Percentiles rank a stretch among this genome's conserved stretches.
Evolutionary conservation across 2,113 vertebrate species (phyloP).

Genomic region (Amphilophus citrinellus): DNA sequence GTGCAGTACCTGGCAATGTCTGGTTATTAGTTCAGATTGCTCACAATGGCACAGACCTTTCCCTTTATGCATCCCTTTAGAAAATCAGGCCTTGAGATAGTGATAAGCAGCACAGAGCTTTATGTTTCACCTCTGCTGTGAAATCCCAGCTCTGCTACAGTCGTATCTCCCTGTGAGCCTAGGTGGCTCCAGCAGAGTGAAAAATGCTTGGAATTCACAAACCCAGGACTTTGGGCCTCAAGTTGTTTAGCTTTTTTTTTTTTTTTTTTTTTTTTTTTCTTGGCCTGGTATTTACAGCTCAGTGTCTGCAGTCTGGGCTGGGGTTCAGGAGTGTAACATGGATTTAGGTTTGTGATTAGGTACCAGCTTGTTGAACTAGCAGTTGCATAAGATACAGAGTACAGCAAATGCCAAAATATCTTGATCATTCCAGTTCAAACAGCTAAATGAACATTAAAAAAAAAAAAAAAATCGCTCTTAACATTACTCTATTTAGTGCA

Average conservation of each 20-base stretch:
- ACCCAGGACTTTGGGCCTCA: constrained; percentile 76
- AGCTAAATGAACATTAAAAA: background rate
- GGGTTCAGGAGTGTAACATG: constrained; percentile 31
- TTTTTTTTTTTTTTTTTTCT: constrained; percentile 49
- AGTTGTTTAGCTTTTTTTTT: constrained; percentile 74
- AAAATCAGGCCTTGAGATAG: constrained; percentile 17
- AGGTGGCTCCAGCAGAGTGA: constrained; percentile 75
- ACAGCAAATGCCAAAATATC: background rate
- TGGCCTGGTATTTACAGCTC: constrained; percentile 69
- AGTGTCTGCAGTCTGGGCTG: constrained; percentile 47
- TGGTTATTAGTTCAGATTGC: constrained; percentile 43
- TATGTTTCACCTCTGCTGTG: constrained; percentile 51
- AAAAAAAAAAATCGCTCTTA: background rate
- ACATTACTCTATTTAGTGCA: background rate
- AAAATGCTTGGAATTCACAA: constrained; percentile 83
- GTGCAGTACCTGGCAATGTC: constrained; percentile 19
- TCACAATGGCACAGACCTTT: constrained; percentile 24
- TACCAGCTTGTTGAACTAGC: background rate
- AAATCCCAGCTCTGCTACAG: constrained; percentile 62
- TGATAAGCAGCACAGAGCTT: constrained; percentile 54
- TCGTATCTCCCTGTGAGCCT: constrained; percentile 67
- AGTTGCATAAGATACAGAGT: background rate
- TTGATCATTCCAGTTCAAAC: background rate
- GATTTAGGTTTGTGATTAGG: constrained; percentile 9
- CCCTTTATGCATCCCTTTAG: constrained; percentile 15